Percentiles rank a stretch among this genome's conserved stretches.
These are phyloP conservation scores for Mesorhabditis belari DNA, from an alignment of 2,888 invertebrate species.

Conservation along the genomic window DNA sequence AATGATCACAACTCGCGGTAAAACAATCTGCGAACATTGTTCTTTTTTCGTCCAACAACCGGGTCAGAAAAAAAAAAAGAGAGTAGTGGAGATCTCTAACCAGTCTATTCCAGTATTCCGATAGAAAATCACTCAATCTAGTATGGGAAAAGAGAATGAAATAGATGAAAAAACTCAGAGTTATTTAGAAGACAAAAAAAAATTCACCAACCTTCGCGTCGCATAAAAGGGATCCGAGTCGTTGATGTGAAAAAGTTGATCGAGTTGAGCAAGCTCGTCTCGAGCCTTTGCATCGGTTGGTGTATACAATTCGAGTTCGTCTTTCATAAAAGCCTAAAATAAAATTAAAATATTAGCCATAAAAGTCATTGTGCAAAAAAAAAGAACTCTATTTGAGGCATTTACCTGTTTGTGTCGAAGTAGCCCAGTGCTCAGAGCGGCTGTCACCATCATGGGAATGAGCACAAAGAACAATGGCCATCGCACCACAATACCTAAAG, in stretches of 20 bases:
- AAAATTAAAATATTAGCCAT: background rate
- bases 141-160: too few species aligned
- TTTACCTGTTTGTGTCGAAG: conserved; percentile 20
- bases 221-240: conserved; percentile 52
- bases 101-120: too few species aligned
- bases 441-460: conserved; percentile 40
- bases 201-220: conserved; percentile 36
- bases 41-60: too few species aligned
- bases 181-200: too few species aligned
- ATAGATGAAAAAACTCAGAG: too few species aligned
- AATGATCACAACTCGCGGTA: too few species aligned
- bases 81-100: too few species aligned
- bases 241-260: conserved; percentile 48
- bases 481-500: conserved; percentile 31
- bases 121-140: too few species aligned
- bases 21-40: too few species aligned
- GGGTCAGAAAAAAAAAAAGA: too few species aligned
- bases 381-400: background rate
- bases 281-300: conserved; percentile 50
- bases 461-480: conserved; percentile 45
- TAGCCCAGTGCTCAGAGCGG: conserved; percentile 38
- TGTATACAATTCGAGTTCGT: conserved; percentile 50
- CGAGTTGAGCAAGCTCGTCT: conserved; percentile 38
- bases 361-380: background rate
- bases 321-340: conserved; percentile 44